These are phyloP conservation scores for Ochotona princeps DNA, from an alignment of 2,113 vertebrate genomes.

Conservation along the genomic window DNA sequence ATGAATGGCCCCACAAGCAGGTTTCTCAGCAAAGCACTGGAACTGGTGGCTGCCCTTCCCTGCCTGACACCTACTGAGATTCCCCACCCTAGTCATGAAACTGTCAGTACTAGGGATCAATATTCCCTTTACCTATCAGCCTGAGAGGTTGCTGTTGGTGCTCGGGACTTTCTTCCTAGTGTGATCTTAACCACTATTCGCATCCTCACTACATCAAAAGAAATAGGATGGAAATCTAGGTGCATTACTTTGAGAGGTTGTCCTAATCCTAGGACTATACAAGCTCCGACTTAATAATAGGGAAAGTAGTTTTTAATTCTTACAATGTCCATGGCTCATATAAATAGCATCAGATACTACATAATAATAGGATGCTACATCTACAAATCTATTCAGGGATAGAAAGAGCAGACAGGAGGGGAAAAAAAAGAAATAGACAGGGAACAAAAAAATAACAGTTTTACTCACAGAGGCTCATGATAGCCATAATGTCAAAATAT, in stretches of 20 bases:
- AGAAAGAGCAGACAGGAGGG: slow-evolving; percentile 33
- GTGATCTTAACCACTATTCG: not conserved
- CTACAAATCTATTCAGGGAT: slow-evolving; percentile 46
- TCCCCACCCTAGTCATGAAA: fast-evolving
- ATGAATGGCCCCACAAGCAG: not conserved
- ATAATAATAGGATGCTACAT: slow-evolving; percentile 55
- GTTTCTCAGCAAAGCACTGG: not conserved
- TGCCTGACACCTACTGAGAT: not conserved
- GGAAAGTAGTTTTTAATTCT: slow-evolving; percentile 27
- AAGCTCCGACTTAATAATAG: slow-evolving; percentile 30
- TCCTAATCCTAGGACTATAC: not conserved
- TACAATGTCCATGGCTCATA: slow-evolving; percentile 9
- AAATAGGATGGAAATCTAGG: not conserved
- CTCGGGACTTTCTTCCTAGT: not conserved
- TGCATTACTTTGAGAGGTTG: not conserved
- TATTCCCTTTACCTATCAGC: not conserved
- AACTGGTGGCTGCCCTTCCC: not conserved
- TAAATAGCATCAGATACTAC: slow-evolving; percentile 69
- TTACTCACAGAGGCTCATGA: slow-evolving; percentile 19
- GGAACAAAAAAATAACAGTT: not conserved
- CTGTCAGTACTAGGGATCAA: not conserved
- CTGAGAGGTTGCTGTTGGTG: not conserved
- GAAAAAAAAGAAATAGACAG: slow-evolving; percentile 62
- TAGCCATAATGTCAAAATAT: slow-evolving; percentile 66
- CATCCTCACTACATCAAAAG: not conserved